phyloP scores from a whole-genome alignment of 2,888 invertebrate genomes.

The Clanis bilineata region DNA sequence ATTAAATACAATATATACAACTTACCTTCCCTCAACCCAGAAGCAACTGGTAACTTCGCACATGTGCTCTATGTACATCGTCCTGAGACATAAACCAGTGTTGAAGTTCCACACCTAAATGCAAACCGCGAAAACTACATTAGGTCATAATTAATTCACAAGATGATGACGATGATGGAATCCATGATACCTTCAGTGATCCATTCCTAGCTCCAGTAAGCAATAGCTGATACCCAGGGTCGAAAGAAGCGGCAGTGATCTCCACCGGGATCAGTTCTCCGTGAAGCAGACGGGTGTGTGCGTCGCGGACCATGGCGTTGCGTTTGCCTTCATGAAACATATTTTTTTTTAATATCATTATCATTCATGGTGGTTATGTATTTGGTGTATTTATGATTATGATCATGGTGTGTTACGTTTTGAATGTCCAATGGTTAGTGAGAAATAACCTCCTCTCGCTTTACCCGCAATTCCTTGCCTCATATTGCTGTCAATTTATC shows the following conservation, averaged over 20 bases:
- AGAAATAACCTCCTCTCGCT: no score
- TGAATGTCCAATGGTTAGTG: no score
- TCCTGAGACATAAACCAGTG: slow-evolving; percentile 87
- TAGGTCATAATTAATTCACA: no score
- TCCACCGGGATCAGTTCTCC: slow-evolving; percentile 86
- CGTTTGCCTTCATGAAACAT: slow-evolving; percentile 84
- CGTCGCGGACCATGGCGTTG: slow-evolving; percentile 85
- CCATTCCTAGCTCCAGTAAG: slow-evolving; percentile 91
- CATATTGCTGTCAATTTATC: no score
- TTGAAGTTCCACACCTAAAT: slow-evolving; percentile 91
- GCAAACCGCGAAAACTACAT: not conserved
- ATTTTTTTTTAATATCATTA: slow-evolving; percentile 37
- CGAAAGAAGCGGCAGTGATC: slow-evolving; percentile 90
- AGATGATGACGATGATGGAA: no score
- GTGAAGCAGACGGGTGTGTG: slow-evolving; percentile 85
- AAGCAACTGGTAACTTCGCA: slow-evolving; percentile 82
- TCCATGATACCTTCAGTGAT: slow-evolving; percentile 80
- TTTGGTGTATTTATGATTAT: not conserved
- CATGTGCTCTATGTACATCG: slow-evolving; percentile 84
- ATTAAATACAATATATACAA: not conserved
- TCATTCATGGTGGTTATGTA: not conserved
- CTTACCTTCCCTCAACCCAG: slow-evolving; percentile 82
- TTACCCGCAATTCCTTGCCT: no score
- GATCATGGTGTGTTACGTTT: no score
- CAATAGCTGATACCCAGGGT: slow-evolving; percentile 87